Percentiles rank a stretch among this genome's conserved stretches.
Conservation (phyloP, 2,113 vertebrate genomes). For the Madoqua kirkii region DNA sequence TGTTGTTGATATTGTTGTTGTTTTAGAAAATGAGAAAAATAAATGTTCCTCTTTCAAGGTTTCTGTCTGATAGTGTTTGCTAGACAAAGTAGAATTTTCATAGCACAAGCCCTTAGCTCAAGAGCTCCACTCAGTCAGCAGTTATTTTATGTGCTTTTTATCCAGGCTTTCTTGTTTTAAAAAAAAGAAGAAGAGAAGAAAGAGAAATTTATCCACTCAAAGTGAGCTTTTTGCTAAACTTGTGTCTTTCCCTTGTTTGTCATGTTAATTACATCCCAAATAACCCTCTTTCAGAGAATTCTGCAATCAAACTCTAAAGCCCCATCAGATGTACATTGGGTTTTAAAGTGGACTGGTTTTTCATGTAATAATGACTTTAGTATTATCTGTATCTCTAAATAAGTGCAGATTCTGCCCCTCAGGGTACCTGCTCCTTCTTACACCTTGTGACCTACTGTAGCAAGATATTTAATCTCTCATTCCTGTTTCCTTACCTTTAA, state of each 20-base stretch:
- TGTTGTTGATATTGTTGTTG: background rate
- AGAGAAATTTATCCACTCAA: constrained; percentile 75
- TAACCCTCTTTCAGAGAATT: constrained; percentile 72
- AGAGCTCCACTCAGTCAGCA: constrained; percentile 80
- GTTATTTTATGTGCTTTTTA: constrained; percentile 80
- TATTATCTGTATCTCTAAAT: constrained; percentile 39
- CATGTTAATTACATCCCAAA: constrained; percentile 74
- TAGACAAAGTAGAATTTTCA: constrained; percentile 82
- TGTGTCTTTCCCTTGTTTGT: constrained; percentile 68
- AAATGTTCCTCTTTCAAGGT: constrained; percentile 77
- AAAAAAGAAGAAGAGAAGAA: constrained; percentile 41
- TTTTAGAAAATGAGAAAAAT: constrained; percentile 72
- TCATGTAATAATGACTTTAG: constrained; percentile 56
- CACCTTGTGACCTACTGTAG: background rate
- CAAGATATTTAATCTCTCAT: constrained; percentile 10
- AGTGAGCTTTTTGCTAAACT: constrained; percentile 78
- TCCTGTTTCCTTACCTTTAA: background rate
- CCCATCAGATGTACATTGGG: constrained; percentile 66
- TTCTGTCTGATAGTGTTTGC: constrained; percentile 80
- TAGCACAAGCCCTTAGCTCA: constrained; percentile 78
- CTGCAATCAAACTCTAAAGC: constrained; percentile 64
- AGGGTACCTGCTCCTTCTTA: background rate
- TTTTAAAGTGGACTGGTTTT: constrained; percentile 70
- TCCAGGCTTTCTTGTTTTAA: constrained; percentile 65
- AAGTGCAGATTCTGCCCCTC: constrained; percentile 28